Base-by-base conservation (phyloP, 2,113 vertebrate species). In the Porphyrio hochstetteri region DNA sequence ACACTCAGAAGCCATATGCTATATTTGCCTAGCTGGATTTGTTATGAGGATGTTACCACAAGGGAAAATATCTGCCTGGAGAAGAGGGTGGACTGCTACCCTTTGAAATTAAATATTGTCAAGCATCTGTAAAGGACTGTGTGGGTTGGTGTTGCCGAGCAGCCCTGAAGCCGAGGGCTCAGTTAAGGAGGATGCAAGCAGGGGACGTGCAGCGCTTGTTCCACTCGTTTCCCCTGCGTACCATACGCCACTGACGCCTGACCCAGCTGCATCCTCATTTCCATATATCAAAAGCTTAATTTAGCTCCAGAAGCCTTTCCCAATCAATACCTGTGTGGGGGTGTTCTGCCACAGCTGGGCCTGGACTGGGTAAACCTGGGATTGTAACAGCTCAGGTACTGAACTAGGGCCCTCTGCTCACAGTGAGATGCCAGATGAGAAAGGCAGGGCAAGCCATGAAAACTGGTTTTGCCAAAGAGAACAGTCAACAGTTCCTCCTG, bases 21-120 rank as follows among this genome's bases (percentile, higher is more conserved):
- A 2, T 46, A 88, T 63, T 95, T 95, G 80, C 91, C 74, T 60
- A 61, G 70, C 75, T 87, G 65, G 53, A 92, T 35, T 36, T 91
- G 65, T 60, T 86, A 75, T 13, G 57, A 92, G 67, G 84, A 89
- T 8, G 10, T 71, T 82, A 61, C 84, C 87, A 84, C 35, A 82
- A 79, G 77, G 42, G 57, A 81, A 93, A 92, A 68, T 72, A 91
- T 23, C 93, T 75, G 86, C 81, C 81, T 88, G 35, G 74, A 87
- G 70, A 91, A 85, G 65, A 79, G 53, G 53, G 38, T 87, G 44
- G 67, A 76, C 70, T 82, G 48, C 42, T 69, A 48, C 50, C 14
- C 71, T 90, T 77, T 88, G 92, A 87, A 94, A 96, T 71, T 40
- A 87, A 91, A 75, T 77, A 44, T 59, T 59, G 56, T 46, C 8